Conservation (phyloP, 30 jellyfish, hydroid and myxozoan genomes). For the Hydractinia echinata region DNA sequence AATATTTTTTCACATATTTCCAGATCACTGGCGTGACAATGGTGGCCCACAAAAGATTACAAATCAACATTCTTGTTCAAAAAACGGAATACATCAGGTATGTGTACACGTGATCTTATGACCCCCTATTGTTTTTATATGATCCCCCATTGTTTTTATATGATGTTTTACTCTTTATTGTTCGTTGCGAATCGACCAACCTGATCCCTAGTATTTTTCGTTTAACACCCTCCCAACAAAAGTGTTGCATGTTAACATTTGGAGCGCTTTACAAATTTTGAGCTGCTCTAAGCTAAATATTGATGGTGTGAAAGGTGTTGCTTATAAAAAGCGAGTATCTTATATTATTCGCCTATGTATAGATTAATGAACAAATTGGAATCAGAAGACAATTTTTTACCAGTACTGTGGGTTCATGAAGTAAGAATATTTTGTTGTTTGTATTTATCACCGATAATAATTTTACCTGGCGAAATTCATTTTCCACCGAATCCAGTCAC, state of each 20-base stretch:
- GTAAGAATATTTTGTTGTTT: slow-evolving; percentile 11
- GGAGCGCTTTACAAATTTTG: not conserved
- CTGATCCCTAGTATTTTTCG: not conserved
- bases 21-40: slow-evolving; percentile 89
- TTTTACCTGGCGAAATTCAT: too few species aligned
- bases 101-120: not conserved
- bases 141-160: too few species aligned
- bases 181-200: too few species aligned
- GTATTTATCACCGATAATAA: too few species aligned
- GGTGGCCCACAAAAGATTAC: slow-evolving; percentile 88
- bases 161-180: too few species aligned
- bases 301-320: not conserved
- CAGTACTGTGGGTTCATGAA: slow-evolving; percentile 66
- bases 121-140: too few species aligned
- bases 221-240: too few species aligned
- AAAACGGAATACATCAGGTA: slow-evolving; percentile 34
- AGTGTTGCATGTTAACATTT: not conserved
- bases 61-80: slow-evolving; percentile 51
- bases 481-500: too few species aligned
- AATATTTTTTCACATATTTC: too few species aligned
- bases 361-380: not conserved
- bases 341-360: not conserved
- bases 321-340: too few species aligned
- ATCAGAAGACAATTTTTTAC: slow-evolving; percentile 38
- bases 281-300: not conserved